A percentile compares a stretch with the other conserved stretches of the same genome.
Evolutionary conservation across 2,888 invertebrate genomes (phyloP).

Genomic region (Torymus texanus): DNA sequence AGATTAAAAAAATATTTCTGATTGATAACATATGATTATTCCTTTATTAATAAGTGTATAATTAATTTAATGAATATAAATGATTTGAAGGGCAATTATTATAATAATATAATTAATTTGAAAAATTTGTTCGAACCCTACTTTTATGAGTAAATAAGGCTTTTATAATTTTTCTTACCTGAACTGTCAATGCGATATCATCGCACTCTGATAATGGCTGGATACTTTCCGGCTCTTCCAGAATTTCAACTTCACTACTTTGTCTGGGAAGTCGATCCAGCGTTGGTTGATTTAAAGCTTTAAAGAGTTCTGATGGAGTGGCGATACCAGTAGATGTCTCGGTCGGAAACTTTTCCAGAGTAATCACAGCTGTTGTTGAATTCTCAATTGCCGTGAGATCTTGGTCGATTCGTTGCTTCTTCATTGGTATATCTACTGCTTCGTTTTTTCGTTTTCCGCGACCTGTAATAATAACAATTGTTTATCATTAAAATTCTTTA

Average conservation of each 20-base stretch:
- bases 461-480: conserved; percentile 23
- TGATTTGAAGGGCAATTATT: no score
- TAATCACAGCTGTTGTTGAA: conserved; percentile 68
- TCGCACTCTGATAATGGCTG: conserved; percentile 43
- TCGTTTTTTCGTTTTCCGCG: conserved; percentile 70
- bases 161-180: conserved; percentile 15
- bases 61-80: no score
- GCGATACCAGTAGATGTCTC: conserved; percentile 37
- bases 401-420: conserved; percentile 68
- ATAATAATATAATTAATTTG: no score
- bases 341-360: conserved; percentile 63
- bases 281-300: conserved; percentile 66
- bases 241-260: conserved; percentile 41
- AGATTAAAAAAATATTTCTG: no score
- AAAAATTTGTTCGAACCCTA: no score
- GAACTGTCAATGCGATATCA: conserved; percentile 41
- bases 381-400: conserved; percentile 68
- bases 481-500: no score
- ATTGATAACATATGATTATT: no score
- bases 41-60: no score
- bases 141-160: no score
- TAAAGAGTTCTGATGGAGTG: conserved; percentile 67
- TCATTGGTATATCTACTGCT: conserved; percentile 54
- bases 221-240: conserved; percentile 33
- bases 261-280: neutral